Evolutionary conservation across 2,888 invertebrate genomes (phyloP), one percentile per base, ranked within the genome.

Genomic region (Cephalotes varians): DNA sequence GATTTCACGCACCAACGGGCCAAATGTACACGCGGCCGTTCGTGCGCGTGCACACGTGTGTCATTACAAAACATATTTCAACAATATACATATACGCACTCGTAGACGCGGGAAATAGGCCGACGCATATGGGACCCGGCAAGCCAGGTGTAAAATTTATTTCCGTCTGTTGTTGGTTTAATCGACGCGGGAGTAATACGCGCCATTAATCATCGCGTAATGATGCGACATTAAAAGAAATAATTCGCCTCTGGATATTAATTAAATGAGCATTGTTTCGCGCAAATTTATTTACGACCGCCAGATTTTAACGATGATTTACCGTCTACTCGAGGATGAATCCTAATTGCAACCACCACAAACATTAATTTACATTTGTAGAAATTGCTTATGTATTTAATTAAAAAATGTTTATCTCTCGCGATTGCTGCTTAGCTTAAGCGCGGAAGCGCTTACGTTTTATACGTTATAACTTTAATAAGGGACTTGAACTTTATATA

Each of bases 1-100:
- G 88, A 85, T 87, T 88, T 88, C 83, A 83, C 80, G 87, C 73
- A 37, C 81, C 73, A 80, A 56, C 77, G 58, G 76, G 34, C 12
- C 47, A 81, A 12, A 65, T 54, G 69, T 69, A 69, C 51, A 3
- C 28, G 18, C 28, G 15, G 37, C 47, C 47, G 65, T 44, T 65
- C 6, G 54, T 37, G 60, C 49, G 31, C 40, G 64, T 25, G 37
- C 25, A n/a, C 58, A 25, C 58, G 65, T 64, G 65, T 64, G 79
- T 79, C 80, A 80, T 82, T 82, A 79, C 79, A 76, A 77, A 81
- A 77, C 79, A 79, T 79, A 81, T 77, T 65, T 56, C 81, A 25
- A 54, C 76, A 37, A 65, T 77, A 77, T 31, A 31, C n/a, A 40
- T 37, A 31, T 21, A 51, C 34, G 18, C 34, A 64, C 25, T 18